phyloP scores from a whole-genome alignment of 2,888 invertebrate genomes.

The Dinocampus coccinellae region DNA sequence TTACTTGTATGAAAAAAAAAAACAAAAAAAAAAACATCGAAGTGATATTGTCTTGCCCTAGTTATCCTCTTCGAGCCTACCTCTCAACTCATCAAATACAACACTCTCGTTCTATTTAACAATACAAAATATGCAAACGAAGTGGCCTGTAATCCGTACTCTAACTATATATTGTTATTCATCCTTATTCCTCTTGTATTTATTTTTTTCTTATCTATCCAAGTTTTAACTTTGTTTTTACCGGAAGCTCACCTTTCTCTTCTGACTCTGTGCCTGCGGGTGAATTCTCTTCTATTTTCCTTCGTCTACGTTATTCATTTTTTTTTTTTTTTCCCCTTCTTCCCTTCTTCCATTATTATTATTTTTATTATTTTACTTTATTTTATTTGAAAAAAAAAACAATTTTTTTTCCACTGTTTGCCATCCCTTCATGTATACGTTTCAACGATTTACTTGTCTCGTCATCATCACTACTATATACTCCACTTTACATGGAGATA shows the following conservation, averaged over 20 bases:
- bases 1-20: background rate
- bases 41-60: background rate
- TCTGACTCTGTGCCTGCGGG: slow-evolving; percentile 4
- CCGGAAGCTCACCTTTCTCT: slow-evolving; percentile 11
- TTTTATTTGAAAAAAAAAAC: background rate
- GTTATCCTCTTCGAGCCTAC: background rate
- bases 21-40: no score
- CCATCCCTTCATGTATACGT: background rate
- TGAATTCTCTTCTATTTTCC: no score
- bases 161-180: background rate
- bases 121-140: slow-evolving; percentile 24
- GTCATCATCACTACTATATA: background rate
- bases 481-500: background rate
- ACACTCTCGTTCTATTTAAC: background rate
- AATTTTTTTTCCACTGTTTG: background rate
- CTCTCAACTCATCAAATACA: background rate
- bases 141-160: slow-evolving; percentile 2
- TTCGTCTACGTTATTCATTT: background rate
- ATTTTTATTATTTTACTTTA: background rate
- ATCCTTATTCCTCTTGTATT: background rate
- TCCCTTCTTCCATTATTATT: background rate
- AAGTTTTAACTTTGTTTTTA: background rate
- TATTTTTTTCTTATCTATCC: background rate
- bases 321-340: background rate
- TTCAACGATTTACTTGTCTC: background rate